Evolutionary conservation across 2,797 vertebrate genomes (phyloP).

Genomic region (Poecilia velifera): DNA sequence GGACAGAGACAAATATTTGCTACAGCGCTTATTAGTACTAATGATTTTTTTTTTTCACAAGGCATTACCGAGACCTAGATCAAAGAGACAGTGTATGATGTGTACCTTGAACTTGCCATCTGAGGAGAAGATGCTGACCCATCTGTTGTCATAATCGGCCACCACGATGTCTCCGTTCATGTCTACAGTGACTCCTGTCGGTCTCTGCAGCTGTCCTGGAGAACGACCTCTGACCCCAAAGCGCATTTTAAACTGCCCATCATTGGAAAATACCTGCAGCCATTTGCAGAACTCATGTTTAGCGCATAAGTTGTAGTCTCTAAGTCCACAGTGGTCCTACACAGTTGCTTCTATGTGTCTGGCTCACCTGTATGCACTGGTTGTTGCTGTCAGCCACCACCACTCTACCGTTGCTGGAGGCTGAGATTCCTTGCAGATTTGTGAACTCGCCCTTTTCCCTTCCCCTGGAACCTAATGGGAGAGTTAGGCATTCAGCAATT

Average conservation of each 20-base stretch:
- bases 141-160: slow-evolving; percentile 96
- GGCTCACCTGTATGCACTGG: slow-evolving; percentile 92
- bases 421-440: slow-evolving; percentile 94
- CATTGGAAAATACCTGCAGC: slow-evolving; percentile 91
- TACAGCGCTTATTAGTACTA: not conserved
- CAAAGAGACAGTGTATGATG: not conserved
- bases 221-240: slow-evolving; percentile 94
- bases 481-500: slow-evolving; percentile 11
- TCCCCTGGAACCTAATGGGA: slow-evolving; percentile 86
- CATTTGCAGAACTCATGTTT: not conserved
- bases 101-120: slow-evolving; percentile 96
- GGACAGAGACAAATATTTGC: not conserved
- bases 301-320: not conserved
- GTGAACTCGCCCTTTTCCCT: slow-evolving; percentile 97
- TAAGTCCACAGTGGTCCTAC: not conserved
- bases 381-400: slow-evolving; percentile 98
- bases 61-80: not conserved
- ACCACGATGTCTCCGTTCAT: slow-evolving; percentile 94
- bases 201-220: slow-evolving; percentile 94
- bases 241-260: slow-evolving; percentile 95
- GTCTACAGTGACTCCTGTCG: slow-evolving; percentile 92
- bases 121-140: slow-evolving; percentile 96
- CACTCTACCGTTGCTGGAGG: slow-evolving; percentile 89
- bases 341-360: not conserved
- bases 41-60: not conserved